A percentile compares a stretch with the other conserved stretches of the same genome.
Conservation (phyloP, 2,888 invertebrate species). For the Lingula anatina region DNA sequence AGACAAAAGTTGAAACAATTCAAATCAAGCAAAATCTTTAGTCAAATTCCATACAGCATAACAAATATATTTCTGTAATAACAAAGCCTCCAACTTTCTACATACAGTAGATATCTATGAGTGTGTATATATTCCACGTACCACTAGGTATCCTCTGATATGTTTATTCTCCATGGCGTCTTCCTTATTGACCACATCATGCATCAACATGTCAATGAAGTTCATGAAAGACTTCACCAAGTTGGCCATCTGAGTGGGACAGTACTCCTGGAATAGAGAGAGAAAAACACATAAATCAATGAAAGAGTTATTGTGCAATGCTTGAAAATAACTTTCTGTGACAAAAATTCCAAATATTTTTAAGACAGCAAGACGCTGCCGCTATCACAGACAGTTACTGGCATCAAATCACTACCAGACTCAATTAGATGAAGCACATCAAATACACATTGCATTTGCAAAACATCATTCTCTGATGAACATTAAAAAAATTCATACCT, state of each 20-base stretch:
- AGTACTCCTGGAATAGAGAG: constrained; percentile 37
- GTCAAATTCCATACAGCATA: too few relatives aligned
- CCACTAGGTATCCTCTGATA: constrained; percentile 56
- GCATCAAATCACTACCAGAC: too few relatives aligned
- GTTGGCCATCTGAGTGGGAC: constrained; percentile 59
- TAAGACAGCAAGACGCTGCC: too few relatives aligned
- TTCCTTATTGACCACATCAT: constrained; percentile 54
- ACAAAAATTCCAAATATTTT: background rate
- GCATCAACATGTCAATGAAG: constrained; percentile 72
- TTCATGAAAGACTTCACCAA: constrained; percentile 62
- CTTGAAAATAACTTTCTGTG: background rate
- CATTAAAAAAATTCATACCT: constrained; percentile 32
- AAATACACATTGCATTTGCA: too few relatives aligned
- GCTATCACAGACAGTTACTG: too few relatives aligned
- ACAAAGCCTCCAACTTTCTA: too few relatives aligned
- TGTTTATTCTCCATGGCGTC: constrained; percentile 61
- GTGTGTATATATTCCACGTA: constrained; percentile 41
- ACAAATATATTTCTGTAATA: too few relatives aligned
- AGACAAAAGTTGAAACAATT: too few relatives aligned
- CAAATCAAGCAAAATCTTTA: too few relatives aligned
- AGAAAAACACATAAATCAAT: too few relatives aligned
- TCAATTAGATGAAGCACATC: too few relatives aligned
- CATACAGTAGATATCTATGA: constrained; percentile 36
- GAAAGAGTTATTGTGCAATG: background rate
- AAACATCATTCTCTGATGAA: background rate